Base-by-base conservation (phyloP, 2,113 vertebrate genomes). In the Haemorhous mexicanus region DNA sequence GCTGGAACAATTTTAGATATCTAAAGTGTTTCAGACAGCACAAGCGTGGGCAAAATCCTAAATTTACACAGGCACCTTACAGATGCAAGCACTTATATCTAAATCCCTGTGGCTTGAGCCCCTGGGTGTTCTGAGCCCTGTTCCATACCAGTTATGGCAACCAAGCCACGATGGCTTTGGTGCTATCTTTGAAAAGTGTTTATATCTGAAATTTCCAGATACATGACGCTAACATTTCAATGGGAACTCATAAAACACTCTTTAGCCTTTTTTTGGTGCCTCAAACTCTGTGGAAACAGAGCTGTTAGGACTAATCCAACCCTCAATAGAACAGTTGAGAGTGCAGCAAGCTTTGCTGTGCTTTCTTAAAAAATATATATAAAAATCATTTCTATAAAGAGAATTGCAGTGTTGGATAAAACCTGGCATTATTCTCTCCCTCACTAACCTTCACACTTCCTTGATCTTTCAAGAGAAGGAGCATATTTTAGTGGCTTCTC, bases 41-140 rank as follows among this genome's bases (percentile, higher is more conserved):
- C 6, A 9, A 11, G 20, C 0, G 6, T 86, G 72, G 43, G 47
- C 13, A 81, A 75, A 91, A 33, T 11, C 16, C 55, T 70, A 0
- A 37, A 58, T 80, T 80, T 90, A 23, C 16, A 24, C 21, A 77
- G 12, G 61, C 56, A 58, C 28, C 24, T 16, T 66, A 21, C 30
- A 86, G n/a, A 53, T 0, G 0, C 3, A 70, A 63, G 43, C 4
- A 30, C 1, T 67, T 61, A 3, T 2, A 14, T 4, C 30, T 3
- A 61, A 69, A 77, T 49, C 59, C 49, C 2, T 5, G 20, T 67
- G 53, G 10, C 35, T 76, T 33, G 39, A 73, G 58, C 6, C 11
- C 56, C 87, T 1, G 13, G 32, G 3, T 58, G 11, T 20, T 58
- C 2, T 1, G 8, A 89, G n/a, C 10, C 35, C 52, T 75, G 33